Evolutionary conservation across 2,113 vertebrate genomes (phyloP), one percentile per base, ranked within the genome.

Genomic region (Myodes glareolus): DNA sequence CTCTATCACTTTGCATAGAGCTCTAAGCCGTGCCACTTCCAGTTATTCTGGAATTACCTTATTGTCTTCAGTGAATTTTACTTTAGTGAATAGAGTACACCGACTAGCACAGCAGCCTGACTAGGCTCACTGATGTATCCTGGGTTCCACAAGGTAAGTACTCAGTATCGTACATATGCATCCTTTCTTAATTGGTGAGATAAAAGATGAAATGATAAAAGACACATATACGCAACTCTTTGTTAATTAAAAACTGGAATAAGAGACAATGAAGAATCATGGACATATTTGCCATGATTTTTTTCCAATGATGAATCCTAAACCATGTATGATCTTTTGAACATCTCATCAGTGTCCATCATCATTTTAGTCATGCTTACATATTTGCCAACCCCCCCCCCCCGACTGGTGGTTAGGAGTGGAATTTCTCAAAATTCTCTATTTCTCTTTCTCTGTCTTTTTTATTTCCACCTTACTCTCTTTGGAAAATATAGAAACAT

Each of bases 401-500:
- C 14, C 23, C 91, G 19, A 23, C 0, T 75, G 10, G 14, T 76
- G 1, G 7, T 29, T 23, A 55, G 14, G 42, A 63, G 25, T 36
- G 27, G 2, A 6, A 21, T 92, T 81, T 88, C 65, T n/a, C 12
- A 68, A 68, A 80, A 47, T 13, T 63, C 6, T 55, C 3, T 65
- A 50, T 50, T 36, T 88, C 86, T 82, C 77, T 86, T 8, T 47
- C 45, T 47, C 45, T 47, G 4, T 47, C 45, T 47, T 7, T 47
- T 11, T 88, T 7, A 67, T 33, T 42, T 92, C 1, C 5, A 42
- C 25, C 61, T 76, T 76, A 47, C 2, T 94, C 7, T 65, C 23
- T 73, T 93, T 19, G n/a, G 85, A 87, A 96, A 89, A 4, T 29
- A 88, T 8, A 90, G 91, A 87, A 29, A 70, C 33, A 73, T 61